Evolutionary conservation across 2,113 vertebrate genomes (phyloP), one percentile per base, ranked within the genome.

Genomic region (Corythornis madagascariensis): DNA sequence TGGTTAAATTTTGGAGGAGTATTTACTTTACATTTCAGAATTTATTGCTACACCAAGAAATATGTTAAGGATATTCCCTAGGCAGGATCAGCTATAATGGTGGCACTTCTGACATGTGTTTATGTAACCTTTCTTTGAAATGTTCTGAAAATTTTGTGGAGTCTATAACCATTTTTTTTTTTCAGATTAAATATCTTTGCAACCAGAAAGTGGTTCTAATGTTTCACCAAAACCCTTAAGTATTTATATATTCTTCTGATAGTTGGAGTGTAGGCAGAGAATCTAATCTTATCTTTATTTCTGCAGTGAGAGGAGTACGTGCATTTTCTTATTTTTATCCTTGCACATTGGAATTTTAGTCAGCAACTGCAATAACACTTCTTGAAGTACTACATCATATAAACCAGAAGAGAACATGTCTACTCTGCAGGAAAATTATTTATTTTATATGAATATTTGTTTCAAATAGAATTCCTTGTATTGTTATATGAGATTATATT

Each of bases 91-190:
- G 29, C 14, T 61, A 13, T 40, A 73, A 31, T 4, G 31, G 20
- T 29, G 13, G 33, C 9, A 40, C n/a, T 59, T 13, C 18, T n/a
- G 8, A 48, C 11, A 67, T 0, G 0, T 4, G 2, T 60, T 80
- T 80, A 33, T n/a, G 9, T 29, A 70, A 53, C 3, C 1, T n/a
- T 47, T 59, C 29, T 40, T 63, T 81, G 56, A 28, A 59, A 85
- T 83, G 13, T 82, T 53, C 40, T 48, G 16, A 80, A 85, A 86
- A 70, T 57, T 80, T n/a, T 45, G 15, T 29, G 8, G 4, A 7
- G 9, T 56, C 12, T 87, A 48, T 48, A n/a, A 13, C 8, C 15
- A 7, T 86, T 77, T 83, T 38, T 38, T 38, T 38, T 17, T 11
- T 22, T 21, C 15, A 31, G 59, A 33, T 50, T 57, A 65, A n/a